Base-by-base conservation (phyloP, 2,888 invertebrate species). In the Cacoxenus indagator region DNA sequence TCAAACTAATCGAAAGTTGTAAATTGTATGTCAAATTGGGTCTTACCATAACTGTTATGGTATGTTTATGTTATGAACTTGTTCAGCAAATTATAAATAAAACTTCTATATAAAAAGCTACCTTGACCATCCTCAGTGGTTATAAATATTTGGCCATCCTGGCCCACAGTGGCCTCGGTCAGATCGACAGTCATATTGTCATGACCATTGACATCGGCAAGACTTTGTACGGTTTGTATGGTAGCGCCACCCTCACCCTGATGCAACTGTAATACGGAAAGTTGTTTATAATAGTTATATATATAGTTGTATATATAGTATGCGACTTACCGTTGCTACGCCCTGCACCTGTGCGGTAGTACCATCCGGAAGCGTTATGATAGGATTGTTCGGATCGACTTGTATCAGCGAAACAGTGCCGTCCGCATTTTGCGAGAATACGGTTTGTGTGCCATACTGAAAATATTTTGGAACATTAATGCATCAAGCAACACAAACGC, bases 391-490 rank as follows among this genome's bases (percentile, higher is more conserved):
- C 67, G 96, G 96, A 90, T 97, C 96, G 79, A 97, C 95, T 89
- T 97, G 97, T 77, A 98, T 97, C 74, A 98, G 94, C 72, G 97
- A 97, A 73, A 98, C 95, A 9, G 97, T 95, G 73, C 98, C 98
- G 90, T 98, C 98, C 0, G 97, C 95, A 90, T 98, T 98, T 81
- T 95, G 96, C 88, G 98, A 98, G 69, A 98, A 91, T 80, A 98
- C 95, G 6, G 97, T 94, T 72, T 97, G 95, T 69, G 95, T 93
- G 68, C 95, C 92, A 89, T 95, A 96, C 89, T 94, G 92, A 61
- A 78, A 78, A 71, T 51, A 59, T 17, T 17, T 9, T 55, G 45
- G 70, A 64, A 22, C 59, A 45, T 66, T 54, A 54, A 11, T 24
- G 9, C 19, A 54, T 3, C 17, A 48, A 37, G 11, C 11, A 37